A percentile compares a stretch with the other conserved stretches of the same genome.
phyloP scores from a whole-genome alignment of 2,888 invertebrate genomes.

The Biston stratarius region DNA sequence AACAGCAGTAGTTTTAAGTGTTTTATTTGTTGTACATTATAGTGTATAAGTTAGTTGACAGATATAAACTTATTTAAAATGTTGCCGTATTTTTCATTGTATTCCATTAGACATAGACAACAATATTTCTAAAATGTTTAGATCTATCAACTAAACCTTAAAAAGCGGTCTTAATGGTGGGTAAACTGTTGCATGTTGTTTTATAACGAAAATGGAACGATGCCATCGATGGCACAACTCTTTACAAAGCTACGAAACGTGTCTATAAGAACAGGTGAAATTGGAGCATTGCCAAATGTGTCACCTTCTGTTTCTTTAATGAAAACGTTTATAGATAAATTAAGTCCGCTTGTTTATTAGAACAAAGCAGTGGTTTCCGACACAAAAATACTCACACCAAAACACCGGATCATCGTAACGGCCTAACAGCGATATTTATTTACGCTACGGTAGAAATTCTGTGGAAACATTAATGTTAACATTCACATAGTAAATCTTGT shows the following conservation, averaged over 20 bases:
- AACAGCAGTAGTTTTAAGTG: no score
- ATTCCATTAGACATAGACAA: no score
- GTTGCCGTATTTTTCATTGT: no score
- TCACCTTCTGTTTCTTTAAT: constrained; percentile 60
- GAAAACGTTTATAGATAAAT: constrained; percentile 60
- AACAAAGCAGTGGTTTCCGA: constrained; percentile 59
- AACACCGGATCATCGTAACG: constrained; percentile 59
- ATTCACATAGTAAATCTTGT: constrained; percentile 34
- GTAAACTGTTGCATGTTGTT: no score
- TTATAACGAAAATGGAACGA: constrained; percentile 14
- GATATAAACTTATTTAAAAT: no score
- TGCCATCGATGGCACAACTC: no score
- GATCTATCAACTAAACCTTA: no score
- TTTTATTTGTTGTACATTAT: no score
- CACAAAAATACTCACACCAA: constrained; percentile 71
- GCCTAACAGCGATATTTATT: constrained; percentile 31
- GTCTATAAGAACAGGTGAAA: constrained; percentile 43
- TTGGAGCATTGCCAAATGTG: constrained; percentile 58
- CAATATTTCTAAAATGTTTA: no score
- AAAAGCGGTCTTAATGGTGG: no score
- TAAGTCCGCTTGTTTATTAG: constrained; percentile 56
- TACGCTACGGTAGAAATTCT: constrained; percentile 31
- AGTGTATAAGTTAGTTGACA: no score
- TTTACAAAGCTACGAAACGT: constrained; percentile 2
- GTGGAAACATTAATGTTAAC: constrained; percentile 36